These are phyloP conservation scores for Trachurus trachurus DNA, from an alignment of 2,797 vertebrate genomes.

Conservation along the genomic window DNA sequence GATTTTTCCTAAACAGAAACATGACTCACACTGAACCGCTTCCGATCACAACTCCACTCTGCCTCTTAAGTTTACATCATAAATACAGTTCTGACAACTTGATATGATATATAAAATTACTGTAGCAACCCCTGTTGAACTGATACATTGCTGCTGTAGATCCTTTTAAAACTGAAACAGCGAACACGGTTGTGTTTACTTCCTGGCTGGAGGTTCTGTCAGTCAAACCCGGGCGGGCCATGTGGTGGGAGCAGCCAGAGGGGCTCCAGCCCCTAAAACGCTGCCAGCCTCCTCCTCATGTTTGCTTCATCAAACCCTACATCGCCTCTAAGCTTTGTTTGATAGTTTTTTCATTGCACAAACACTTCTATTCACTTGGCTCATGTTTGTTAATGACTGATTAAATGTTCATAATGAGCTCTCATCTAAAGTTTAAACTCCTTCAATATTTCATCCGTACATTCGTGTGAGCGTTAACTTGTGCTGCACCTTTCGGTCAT, in stretches of 20 bases:
- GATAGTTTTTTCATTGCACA: constrained; percentile 24
- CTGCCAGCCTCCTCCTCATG: constrained; percentile 38
- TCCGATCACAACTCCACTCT: not conserved
- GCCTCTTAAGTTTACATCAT: not conserved
- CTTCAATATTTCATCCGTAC: constrained; percentile 8
- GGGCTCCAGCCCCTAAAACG: constrained; percentile 17
- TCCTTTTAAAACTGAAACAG: not conserved
- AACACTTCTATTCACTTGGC: constrained; percentile 1
- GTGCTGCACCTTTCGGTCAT: not conserved
- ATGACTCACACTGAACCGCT: not conserved
- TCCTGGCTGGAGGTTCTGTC: constrained; percentile 13
- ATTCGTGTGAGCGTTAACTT: not conserved
- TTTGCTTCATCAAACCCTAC: constrained; percentile 48
- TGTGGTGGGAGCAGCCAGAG: constrained; percentile 32
- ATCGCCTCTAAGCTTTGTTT: constrained; percentile 29
- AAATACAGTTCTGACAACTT: not conserved
- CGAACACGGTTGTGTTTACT: constrained; percentile 17
- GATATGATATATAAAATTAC: not conserved
- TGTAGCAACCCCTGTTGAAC: not conserved
- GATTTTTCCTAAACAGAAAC: not conserved
- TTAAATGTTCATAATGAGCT: constrained; percentile 40
- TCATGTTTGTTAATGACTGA: constrained; percentile 33
- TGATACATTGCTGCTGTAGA: not conserved
- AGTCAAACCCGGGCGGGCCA: constrained; percentile 13
- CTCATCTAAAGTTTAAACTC: constrained; percentile 21